Evolutionary conservation across 2,888 invertebrate genomes (phyloP), one percentile per base, ranked within the genome.

Genomic region (Melikaiella ostensackeni): DNA sequence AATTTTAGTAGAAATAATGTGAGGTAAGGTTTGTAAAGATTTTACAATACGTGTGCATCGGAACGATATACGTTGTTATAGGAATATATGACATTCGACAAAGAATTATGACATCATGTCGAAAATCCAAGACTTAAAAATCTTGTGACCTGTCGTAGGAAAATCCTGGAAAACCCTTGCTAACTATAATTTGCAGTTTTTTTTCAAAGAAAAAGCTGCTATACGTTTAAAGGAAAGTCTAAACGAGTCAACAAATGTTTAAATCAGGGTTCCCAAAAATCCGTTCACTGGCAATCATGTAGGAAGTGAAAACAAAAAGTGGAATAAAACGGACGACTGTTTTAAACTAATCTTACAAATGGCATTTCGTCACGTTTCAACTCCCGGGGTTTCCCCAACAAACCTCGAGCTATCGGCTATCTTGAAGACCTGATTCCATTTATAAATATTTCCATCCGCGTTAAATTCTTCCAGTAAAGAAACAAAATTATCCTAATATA

Each of bases 351-450:
- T 7, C n/a, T 33, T 55, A 50, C n/a, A 46, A 55, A n/a, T 46
- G 30, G n/a, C 76, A 79, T 80, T 81, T 81, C 80, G 77, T 80
- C 80, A 81, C 75, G 70, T 75, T 76, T 50, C 11, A 46, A 70
- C 27, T 46, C 75, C 75, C 75, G 80, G 81, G 75, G 77, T 79
- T 80, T 79, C 80, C 81, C 80, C 76, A 81, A 63, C 63, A 11
- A 62, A 59, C 75, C 33, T 77, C 38, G 33, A 70, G 62, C 42
- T 24, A 33, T 59, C 75, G 16, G 27, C 16, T 75, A 50, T 42
- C 62, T 35, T 6, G 27, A 63, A 75, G 62, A 21, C 77, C 24
- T 33, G 50, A 63, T 74, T 74, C 21, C 21, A 61, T 11, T 46
- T 57, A 21, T 70, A 64, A 79, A 77, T 75, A 79, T 70, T 30